These are phyloP conservation scores for Rhincodon typus DNA, from an alignment of 2,797 vertebrate genomes.

Conservation along the genomic window DNA sequence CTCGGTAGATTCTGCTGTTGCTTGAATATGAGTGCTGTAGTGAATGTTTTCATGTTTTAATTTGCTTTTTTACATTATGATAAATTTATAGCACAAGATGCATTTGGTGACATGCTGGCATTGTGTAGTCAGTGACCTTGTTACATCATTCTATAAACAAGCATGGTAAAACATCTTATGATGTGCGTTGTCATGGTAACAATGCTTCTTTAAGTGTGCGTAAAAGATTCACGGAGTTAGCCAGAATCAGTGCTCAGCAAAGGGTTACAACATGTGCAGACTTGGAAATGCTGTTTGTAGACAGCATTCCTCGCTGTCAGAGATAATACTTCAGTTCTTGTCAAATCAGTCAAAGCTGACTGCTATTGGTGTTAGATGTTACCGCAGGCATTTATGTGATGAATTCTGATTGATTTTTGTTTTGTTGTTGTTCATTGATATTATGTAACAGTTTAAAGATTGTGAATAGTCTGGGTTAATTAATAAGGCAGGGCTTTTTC, in stretches of 20 bases:
- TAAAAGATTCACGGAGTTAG: not conserved
- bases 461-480: not conserved
- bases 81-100: not conserved
- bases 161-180: not conserved
- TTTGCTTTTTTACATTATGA: not conserved
- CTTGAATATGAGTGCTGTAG: not conserved
- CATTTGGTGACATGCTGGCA: not conserved
- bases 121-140: not conserved
- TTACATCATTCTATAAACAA: slow-evolving; percentile 23
- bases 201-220: slow-evolving; percentile 9
- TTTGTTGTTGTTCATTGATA: not conserved
- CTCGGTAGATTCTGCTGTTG: not conserved
- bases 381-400: not conserved
- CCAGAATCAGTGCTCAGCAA: not conserved
- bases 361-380: not conserved
- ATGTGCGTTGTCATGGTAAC: not conserved
- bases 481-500: not conserved
- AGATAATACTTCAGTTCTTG: not conserved
- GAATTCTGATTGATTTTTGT: not conserved
- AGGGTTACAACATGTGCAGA: not conserved
- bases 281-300: slow-evolving; percentile 22
- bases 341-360: not conserved
- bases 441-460: slow-evolving; percentile 14
- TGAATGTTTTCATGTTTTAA: not conserved
- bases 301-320: not conserved